phyloP scores from a whole-genome alignment of 1,140 invertebrate species.

The Micrasema longulum region DNA sequence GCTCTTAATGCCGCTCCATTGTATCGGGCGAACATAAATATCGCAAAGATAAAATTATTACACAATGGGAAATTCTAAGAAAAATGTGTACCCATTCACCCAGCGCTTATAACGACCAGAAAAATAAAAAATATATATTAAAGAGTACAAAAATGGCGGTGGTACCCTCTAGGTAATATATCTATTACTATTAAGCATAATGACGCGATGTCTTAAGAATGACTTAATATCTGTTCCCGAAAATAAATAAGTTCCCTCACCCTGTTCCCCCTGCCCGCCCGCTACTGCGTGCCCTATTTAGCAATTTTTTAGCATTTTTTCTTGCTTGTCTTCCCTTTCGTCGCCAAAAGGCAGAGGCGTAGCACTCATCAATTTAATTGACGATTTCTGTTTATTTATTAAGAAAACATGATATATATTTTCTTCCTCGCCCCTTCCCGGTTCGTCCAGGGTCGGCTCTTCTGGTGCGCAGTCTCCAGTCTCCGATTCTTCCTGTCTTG shows the following conservation, averaged over 20 bases:
- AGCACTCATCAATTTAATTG: neutral
- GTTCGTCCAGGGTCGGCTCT: no score
- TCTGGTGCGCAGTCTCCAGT: no score
- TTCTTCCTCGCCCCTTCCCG: no score
- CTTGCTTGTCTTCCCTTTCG: conserved; percentile 53
- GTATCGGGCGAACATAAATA: conserved; percentile 52
- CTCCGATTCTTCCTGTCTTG: neutral
- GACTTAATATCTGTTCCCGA: conserved; percentile 55
- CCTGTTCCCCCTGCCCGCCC: conserved; percentile 38
- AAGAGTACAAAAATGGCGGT: conserved; percentile 34
- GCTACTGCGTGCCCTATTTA: conserved; percentile 49
- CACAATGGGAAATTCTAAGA: conserved; percentile 54
- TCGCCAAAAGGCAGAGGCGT: conserved; percentile 46
- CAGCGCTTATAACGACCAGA: conserved; percentile 53
- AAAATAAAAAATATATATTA: conserved; percentile 43
- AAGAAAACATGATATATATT: neutral
- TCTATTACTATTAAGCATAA: conserved; percentile 55
- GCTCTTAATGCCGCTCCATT: conserved; percentile 44
- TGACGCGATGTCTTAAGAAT: conserved; percentile 54
- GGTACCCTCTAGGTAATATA: conserved; percentile 51
- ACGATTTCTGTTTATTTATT: neutral
- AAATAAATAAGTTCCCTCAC: conserved; percentile 55
- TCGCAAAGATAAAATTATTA: conserved; percentile 53
- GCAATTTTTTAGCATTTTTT: conserved; percentile 55
- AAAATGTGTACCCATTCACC: conserved; percentile 54